Evolutionary conservation across 2,888 invertebrate species (phyloP), one percentile per base, ranked within the genome.

Genomic region (Leucozona laternaria): DNA sequence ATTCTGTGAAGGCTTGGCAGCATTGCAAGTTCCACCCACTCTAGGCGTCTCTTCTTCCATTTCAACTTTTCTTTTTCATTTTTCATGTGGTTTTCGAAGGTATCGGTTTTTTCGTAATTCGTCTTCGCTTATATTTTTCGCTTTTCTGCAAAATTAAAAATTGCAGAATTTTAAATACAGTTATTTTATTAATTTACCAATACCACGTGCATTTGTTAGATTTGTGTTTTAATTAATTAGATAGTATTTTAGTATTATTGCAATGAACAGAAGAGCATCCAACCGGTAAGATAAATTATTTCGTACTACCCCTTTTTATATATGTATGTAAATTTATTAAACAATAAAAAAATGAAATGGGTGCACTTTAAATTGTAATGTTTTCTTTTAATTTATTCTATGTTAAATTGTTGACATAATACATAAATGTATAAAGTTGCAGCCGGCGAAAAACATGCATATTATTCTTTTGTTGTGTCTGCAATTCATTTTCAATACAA

Each of bases 251-350:
- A 28, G 25, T 53, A n/a, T 2, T 4, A 60, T 22, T 22, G 13
- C 15, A 37, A 60, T 60, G 60, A 60, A 60, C 8, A 60, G 40
- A n/a, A 37, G 60, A 40, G 4, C 37, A 13, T 37, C 60, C 1
- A 40, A 64, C 13, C 72, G 72, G 79, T 79, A 58, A 72, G 72
- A 25, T 28, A 53, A 7, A 15, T 25, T 34, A n/a, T 60, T 28
- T n/a, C 7, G 43, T n/a, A n/a, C 43, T 13, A 37, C 20, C 34
- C 17, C 15, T 37, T 6, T 37, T n/a, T n/a, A n/a, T 15, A 10
- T 5, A 7, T 3, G 8, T 25, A 0, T 22, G 11, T n/a, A n/a
- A n/a, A n/a, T 0, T 22, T 22, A 15, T 50, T 15, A 50, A 25
- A 50, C 22, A 13, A 50, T 5, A n/a, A 2, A 20, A 22, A 25